These are phyloP conservation scores for Clupea harengus DNA, from an alignment of 2,113 vertebrate species.

Conservation along the genomic window DNA sequence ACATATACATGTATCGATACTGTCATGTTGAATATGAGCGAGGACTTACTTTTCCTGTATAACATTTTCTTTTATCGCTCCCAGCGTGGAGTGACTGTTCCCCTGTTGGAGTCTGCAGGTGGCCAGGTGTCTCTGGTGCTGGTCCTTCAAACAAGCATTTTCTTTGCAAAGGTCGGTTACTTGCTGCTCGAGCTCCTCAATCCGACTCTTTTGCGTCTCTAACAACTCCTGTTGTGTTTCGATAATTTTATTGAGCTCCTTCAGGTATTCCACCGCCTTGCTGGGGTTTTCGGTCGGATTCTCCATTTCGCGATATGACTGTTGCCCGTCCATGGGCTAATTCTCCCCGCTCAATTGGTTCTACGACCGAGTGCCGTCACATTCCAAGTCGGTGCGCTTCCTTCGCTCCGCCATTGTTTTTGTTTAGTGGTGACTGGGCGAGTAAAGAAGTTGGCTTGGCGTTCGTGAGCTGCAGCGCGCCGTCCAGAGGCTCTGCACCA, in stretches of 20 bases:
- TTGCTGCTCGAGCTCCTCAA: slow-evolving; percentile 87
- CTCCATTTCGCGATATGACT: slow-evolving; percentile 77
- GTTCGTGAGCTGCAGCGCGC: slow-evolving; percentile 52
- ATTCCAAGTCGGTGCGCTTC: slow-evolving; percentile 42
- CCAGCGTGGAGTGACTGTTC: slow-evolving; percentile 57
- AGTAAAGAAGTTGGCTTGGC: slow-evolving; percentile 55
- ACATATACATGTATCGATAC: background rate
- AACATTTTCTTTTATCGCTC: slow-evolving; percentile 75
- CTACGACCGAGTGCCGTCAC: slow-evolving; percentile 46
- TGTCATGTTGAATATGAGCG: background rate
- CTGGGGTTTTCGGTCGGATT: slow-evolving; percentile 84
- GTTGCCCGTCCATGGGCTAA: slow-evolving; percentile 63
- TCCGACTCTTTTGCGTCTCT: slow-evolving; percentile 83
- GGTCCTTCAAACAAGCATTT: slow-evolving; percentile 80
- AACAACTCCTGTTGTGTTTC: slow-evolving; percentile 88
- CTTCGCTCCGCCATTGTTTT: slow-evolving; percentile 63
- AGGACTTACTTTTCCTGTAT: slow-evolving; percentile 79
- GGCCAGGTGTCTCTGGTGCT: slow-evolving; percentile 87
- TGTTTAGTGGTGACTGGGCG: slow-evolving; percentile 38
- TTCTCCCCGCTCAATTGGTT: slow-evolving; percentile 28
- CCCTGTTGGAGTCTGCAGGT: slow-evolving; percentile 80
- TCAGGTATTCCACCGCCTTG: slow-evolving; percentile 85
- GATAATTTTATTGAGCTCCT: slow-evolving; percentile 84
- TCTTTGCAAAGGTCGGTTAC: slow-evolving; percentile 81
- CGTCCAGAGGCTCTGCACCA: slow-evolving; percentile 60